Evolutionary conservation across 2,113 vertebrate genomes (phyloP).

Genomic region (Pachypanchax playfairii): DNA sequence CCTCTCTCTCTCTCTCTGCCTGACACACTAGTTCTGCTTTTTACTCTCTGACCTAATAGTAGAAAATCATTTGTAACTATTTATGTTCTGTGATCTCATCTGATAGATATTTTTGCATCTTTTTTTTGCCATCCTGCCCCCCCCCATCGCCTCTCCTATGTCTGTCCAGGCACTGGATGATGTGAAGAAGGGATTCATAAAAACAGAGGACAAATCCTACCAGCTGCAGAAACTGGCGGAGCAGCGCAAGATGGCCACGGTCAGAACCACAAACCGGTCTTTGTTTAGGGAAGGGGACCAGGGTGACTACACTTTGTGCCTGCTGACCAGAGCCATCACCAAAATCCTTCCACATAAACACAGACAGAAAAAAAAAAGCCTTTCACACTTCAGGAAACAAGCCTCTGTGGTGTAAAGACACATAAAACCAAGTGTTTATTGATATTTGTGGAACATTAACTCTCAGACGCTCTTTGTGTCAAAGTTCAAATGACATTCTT

Average conservation of each 20-base stretch:
- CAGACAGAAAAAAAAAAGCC: slow-evolving; percentile 13
- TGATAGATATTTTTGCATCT: slow-evolving; percentile 32
- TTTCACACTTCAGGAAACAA: slow-evolving; percentile 16
- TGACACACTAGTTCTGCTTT: too few species aligned
- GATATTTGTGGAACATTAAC: slow-evolving; percentile 21
- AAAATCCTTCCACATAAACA: slow-evolving; percentile 42
- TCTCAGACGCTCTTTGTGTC: slow-evolving; percentile 4
- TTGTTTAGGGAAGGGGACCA: slow-evolving; percentile 55
- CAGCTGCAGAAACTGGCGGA: slow-evolving; percentile 96
- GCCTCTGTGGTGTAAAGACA: slow-evolving; percentile 5
- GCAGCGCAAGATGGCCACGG: slow-evolving; percentile 96
- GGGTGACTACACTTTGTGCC: slow-evolving; percentile 36
- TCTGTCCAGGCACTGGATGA: slow-evolving; percentile 90
- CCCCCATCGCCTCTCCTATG: slow-evolving; percentile 6
- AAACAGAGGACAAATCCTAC: slow-evolving; percentile 96
- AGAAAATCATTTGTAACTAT: not conserved
- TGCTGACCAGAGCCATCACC: slow-evolving; percentile 53
- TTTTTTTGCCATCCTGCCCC: not conserved
- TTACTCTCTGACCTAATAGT: not conserved
- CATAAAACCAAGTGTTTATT: slow-evolving; percentile 10
- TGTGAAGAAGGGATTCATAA: slow-evolving; percentile 96
- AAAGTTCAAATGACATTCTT: slow-evolving; percentile 1
- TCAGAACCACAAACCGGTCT: slow-evolving; percentile 78
- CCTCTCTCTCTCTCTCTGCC: too few species aligned
- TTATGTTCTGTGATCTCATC: slow-evolving; percentile 13